Percentiles rank a stretch among this genome's conserved stretches.
Conservation (phyloP, 1,140 invertebrate species). For the Amyelois transitella region DNA sequence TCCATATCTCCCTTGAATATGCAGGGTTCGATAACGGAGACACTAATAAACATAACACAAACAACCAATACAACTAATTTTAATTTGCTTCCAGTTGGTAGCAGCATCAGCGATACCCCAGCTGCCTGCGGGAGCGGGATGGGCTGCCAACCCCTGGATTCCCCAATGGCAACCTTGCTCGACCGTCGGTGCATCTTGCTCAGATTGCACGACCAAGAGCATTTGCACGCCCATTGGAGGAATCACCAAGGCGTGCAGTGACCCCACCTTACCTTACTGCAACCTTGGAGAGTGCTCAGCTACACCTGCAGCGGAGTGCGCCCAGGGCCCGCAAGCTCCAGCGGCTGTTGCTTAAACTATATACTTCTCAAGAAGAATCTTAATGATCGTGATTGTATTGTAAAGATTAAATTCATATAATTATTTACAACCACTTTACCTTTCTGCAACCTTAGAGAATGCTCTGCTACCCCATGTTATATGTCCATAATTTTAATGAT, state of each 20-base stretch:
- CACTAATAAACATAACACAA: neutral
- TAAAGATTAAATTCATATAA: too few relatives aligned
- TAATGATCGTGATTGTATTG: too few relatives aligned
- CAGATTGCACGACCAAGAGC: slow-evolving; percentile 50
- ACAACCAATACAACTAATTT: neutral
- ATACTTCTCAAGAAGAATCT: too few relatives aligned
- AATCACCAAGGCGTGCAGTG: slow-evolving; percentile 41
- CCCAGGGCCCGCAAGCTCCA: slow-evolving; percentile 11
- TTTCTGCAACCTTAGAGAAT: slow-evolving; percentile 59
- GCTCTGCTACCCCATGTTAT: slow-evolving; percentile 56
- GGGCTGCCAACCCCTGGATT: too few relatives aligned
- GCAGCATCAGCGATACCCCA: slow-evolving; percentile 34
- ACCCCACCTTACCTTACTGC: slow-evolving; percentile 55
- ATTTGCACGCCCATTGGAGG: slow-evolving; percentile 59
- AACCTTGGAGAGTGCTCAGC: slow-evolving; percentile 59
- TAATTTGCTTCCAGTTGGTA: slow-evolving; percentile 26
- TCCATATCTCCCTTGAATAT: too few relatives aligned
- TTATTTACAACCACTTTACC: slow-evolving; percentile 46
- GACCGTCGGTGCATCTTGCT: slow-evolving; percentile 38
- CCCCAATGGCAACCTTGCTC: slow-evolving; percentile 54
- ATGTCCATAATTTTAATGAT: too few relatives aligned
- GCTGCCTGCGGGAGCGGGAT: slow-evolving; percentile 23
- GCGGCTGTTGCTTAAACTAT: neutral
- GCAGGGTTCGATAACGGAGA: too few relatives aligned
- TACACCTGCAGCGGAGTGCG: slow-evolving; percentile 51